Percentiles rank a stretch among this genome's conserved stretches.
These are phyloP conservation scores for Heterotis niloticus DNA, from an alignment of 2,113 vertebrate species.

Conservation along the genomic window DNA sequence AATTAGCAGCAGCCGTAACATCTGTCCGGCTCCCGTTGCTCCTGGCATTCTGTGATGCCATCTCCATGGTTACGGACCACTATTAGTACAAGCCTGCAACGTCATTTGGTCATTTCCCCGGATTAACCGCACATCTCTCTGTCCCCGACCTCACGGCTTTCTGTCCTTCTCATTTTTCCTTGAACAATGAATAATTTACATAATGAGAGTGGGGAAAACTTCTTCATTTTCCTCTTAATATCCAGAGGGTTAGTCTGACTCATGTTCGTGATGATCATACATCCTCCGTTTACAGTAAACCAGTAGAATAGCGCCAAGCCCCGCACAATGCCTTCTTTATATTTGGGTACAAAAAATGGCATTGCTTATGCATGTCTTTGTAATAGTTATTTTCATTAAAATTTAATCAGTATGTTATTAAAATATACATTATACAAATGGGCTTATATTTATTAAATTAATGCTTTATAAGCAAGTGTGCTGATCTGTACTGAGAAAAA, in stretches of 20 bases:
- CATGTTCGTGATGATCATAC: too few species aligned
- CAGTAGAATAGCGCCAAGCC: too few species aligned
- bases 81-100: not conserved
- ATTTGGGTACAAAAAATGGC: too few species aligned
- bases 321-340: too few species aligned
- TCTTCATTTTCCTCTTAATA: not conserved
- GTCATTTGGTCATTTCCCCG: conserved; percentile 9
- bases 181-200: conserved; percentile 5
- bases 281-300: too few species aligned
- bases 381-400: too few species aligned
- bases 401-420: too few species aligned
- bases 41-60: not conserved
- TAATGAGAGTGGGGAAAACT: not conserved
- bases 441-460: too few species aligned
- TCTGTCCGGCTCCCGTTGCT: not conserved
- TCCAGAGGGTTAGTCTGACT: not conserved
- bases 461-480: too few species aligned
- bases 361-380: too few species aligned
- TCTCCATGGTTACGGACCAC: conserved; percentile 13
- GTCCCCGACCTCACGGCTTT: not conserved
- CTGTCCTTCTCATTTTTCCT: not conserved
- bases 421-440: too few species aligned
- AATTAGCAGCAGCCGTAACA: not conserved
- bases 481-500: too few species aligned
- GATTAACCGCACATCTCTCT: not conserved